A percentile compares a stretch with the other conserved stretches of the same genome.
Conservation (phyloP, 1,140 invertebrate genomes). For the Myzus persicae region DNA sequence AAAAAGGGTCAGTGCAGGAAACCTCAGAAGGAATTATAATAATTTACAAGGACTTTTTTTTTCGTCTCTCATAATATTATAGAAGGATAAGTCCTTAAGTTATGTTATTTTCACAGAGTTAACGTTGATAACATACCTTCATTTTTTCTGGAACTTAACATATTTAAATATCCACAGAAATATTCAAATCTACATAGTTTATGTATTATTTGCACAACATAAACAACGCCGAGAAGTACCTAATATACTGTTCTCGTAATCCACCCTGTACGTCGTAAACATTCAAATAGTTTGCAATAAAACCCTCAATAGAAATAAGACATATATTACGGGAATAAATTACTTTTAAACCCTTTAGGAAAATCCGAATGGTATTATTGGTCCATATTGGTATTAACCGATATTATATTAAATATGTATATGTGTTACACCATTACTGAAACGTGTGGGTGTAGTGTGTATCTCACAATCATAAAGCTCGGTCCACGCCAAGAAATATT, state of each 20-base stretch:
- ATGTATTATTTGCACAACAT: not conserved
- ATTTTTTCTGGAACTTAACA: not conserved
- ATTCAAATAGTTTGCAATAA: slow-evolving; percentile 25
- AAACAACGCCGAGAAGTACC: not conserved
- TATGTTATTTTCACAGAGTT: not conserved
- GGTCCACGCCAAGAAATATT: too few relatives aligned
- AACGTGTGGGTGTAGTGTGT: not conserved
- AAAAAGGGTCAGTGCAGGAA: not conserved
- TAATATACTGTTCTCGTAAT: not conserved
- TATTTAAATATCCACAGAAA: not conserved
- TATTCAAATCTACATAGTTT: not conserved
- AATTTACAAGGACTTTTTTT: not conserved
- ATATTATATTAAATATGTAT: not conserved
- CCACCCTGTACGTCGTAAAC: not conserved
- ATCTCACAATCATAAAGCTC: not conserved
- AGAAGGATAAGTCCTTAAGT: not conserved
- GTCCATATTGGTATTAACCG: not conserved
- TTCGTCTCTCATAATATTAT: not conserved
- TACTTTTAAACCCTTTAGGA: not conserved
- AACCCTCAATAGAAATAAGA: not conserved
- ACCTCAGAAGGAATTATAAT: not conserved
- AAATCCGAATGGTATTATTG: not conserved
- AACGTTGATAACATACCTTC: not conserved
- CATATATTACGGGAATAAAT: slow-evolving; percentile 9
- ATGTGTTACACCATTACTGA: not conserved